A percentile compares a stretch with the other conserved stretches of the same genome.
Evolutionary conservation across 2,888 invertebrate species (phyloP).

Genomic region (Epinotia brunnichana): DNA sequence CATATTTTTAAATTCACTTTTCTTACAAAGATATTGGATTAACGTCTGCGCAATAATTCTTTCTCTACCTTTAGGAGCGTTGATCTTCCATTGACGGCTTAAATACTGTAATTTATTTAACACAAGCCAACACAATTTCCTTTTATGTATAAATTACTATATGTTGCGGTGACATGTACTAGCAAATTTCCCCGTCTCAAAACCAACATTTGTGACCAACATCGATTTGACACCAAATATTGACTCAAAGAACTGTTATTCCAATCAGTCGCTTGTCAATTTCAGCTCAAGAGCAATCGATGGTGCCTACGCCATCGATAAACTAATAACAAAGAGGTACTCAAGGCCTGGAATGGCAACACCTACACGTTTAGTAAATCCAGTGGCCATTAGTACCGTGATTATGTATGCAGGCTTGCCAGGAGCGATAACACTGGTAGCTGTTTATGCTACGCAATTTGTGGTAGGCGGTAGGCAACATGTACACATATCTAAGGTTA

Average conservation of each 20-base stretch:
- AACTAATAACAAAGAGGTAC: slow-evolving; percentile 47
- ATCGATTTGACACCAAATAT: slow-evolving; percentile 32
- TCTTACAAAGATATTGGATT: no score
- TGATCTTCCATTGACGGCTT: no score
- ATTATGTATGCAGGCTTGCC: slow-evolving; percentile 44
- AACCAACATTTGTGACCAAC: slow-evolving; percentile 25
- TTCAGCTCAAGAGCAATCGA: slow-evolving; percentile 42
- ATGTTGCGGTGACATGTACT: no score
- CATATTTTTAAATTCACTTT: no score
- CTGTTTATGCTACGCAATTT: slow-evolving; percentile 35
- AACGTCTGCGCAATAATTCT: no score
- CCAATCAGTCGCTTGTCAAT: slow-evolving; percentile 36
- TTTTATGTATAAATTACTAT: no score
- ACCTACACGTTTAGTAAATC: slow-evolving; percentile 43
- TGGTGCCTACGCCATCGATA: slow-evolving; percentile 59
- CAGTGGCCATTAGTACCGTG: slow-evolving; percentile 37
- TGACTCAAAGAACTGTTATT: slow-evolving; percentile 42
- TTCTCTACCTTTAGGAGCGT: no score
- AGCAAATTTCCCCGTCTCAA: not conserved
- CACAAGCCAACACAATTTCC: no score
- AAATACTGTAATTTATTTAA: no score
- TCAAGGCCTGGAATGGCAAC: slow-evolving; percentile 40
- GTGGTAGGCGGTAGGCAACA: slow-evolving; percentile 14
- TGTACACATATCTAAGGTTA: slow-evolving; percentile 7
- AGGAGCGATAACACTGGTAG: slow-evolving; percentile 42